Conservation (phyloP, 2,113 vertebrate genomes). For the Eptatretus burgeri region DNA sequence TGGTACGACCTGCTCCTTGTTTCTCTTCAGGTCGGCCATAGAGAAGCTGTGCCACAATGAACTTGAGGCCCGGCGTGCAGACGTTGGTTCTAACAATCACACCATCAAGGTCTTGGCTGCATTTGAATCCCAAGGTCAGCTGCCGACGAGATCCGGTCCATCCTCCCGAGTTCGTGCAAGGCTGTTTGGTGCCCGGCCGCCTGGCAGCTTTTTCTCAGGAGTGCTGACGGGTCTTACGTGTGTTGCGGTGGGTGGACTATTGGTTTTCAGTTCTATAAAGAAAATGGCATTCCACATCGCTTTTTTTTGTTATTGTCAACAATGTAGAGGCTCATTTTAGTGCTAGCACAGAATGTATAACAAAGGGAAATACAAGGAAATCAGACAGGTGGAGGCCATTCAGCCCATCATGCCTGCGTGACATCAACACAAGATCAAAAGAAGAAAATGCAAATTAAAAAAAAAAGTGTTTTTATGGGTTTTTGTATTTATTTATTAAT, state of each 20-base stretch:
- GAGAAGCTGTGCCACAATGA: constrained; percentile 48
- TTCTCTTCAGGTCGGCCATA: constrained; percentile 31
- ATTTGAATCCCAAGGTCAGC: constrained; percentile 47
- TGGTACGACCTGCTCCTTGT: not conserved
- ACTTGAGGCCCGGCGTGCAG: constrained; percentile 27
- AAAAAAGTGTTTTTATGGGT: too few relatives aligned
- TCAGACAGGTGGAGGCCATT: too few relatives aligned
- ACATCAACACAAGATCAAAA: too few relatives aligned
- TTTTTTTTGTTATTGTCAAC: too few relatives aligned
- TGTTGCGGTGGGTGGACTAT: constrained; percentile 36
- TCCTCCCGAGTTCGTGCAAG: constrained; percentile 15
- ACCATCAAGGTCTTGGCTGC: constrained; percentile 27
- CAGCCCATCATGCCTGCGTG: too few relatives aligned
- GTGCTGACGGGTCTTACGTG: constrained; percentile 46
- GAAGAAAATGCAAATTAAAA: too few relatives aligned
- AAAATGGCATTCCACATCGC: too few relatives aligned
- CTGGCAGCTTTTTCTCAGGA: constrained; percentile 42
- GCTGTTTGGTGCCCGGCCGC: constrained; percentile 21
- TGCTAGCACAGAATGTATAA: too few relatives aligned
- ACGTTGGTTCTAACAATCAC: constrained; percentile 31
- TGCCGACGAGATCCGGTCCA: constrained; percentile 18
- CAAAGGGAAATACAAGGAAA: too few relatives aligned
- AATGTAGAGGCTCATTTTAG: too few relatives aligned
- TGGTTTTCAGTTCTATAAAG: not conserved
- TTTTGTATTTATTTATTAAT: too few relatives aligned